Evolutionary conservation across 1,140 invertebrate genomes (phyloP).

Genomic region (Macrosteles quadrilineatus): DNA sequence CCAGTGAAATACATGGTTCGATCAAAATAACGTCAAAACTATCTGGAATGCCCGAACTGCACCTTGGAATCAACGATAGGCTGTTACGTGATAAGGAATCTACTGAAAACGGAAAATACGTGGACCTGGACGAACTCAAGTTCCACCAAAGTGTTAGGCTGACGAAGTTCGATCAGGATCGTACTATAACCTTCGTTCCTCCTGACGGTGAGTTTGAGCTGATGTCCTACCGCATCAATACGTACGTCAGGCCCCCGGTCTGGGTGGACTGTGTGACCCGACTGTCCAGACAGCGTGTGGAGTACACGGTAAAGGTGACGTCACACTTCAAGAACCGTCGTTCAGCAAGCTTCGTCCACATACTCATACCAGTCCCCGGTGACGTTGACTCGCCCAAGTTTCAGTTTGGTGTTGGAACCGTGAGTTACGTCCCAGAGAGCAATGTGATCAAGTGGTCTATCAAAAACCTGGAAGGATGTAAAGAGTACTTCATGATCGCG

Average conservation of each 20-base stretch:
- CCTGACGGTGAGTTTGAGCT: slow-evolving; percentile 99
- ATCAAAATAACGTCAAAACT: slow-evolving; percentile 99
- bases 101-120: slow-evolving; percentile 96
- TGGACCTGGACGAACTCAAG: slow-evolving; percentile 99
- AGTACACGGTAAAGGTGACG: slow-evolving; percentile 99
- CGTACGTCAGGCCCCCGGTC: slow-evolving; percentile 95
- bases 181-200: slow-evolving; percentile 98
- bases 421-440: slow-evolving; percentile 97
- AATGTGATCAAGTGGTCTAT: slow-evolving; percentile 99
- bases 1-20: slow-evolving; percentile 98
- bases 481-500: slow-evolving; percentile 98
- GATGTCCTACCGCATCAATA: slow-evolving; percentile 99
- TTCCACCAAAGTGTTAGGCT: slow-evolving; percentile 99
- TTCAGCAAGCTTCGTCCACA: slow-evolving; percentile 99
- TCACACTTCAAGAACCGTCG: slow-evolving; percentile 98
- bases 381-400: slow-evolving; percentile 99
- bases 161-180: slow-evolving; percentile 97
- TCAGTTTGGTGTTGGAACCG: slow-evolving; percentile 96
- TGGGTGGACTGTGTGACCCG: slow-evolving; percentile 99
- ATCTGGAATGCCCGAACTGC: slow-evolving; percentile 99
- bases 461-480: slow-evolving; percentile 96
- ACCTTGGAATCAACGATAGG: slow-evolving; percentile 98
- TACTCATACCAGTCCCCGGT: slow-evolving; percentile 96
- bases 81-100: slow-evolving; percentile 98
- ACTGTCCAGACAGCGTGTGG: slow-evolving; percentile 95